Base-by-base conservation (phyloP, 2,888 invertebrate genomes). In the Melolontha melolontha region DNA sequence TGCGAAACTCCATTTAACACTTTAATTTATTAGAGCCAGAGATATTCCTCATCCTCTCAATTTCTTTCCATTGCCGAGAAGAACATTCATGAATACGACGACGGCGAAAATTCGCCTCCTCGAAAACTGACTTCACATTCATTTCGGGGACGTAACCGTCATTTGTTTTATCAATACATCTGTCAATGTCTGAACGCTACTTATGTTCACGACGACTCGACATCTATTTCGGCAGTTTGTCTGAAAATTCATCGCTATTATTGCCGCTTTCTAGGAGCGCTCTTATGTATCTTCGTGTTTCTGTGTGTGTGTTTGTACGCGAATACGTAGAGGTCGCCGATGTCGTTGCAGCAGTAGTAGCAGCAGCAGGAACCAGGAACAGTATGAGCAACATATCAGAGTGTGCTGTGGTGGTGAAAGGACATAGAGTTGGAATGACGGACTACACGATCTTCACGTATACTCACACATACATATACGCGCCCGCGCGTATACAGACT, bases 241-340 rank as follows among this genome's bases (percentile, higher is more conserved):
- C 73, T 66, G 68, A 68, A 74, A 73, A 75, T 73, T 71, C 73
- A 70, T 67, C 68, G 72, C 75, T 73, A 73, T 73, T 73, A 75
- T 70, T 72, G 74, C 74, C 74, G 74, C 76, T 76, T 74, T 74
- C 74, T 75, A 68, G 67, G 69, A 62, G 68, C 59, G 64, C 69
- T 65, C 69, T 64, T 68, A 64, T 71, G 63, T 66, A 59, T 66
- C 54, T 70, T 57, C 40, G 49, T 62, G 55, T 29, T 5, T 6
- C 5, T 6, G 29, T 6, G 34, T 6, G 5, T 5, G 34, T 34
- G 34, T 34, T 6, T 34, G 34, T 34, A 34, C 10, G 6, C 34
- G 34, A 34, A 34, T 8, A 34, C 34, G 34, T 40, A 39, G 40
- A 16, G 40, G 54, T 16, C 40, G 41, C 54, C 11, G 17, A 40